Evolutionary conservation across 2,888 invertebrate genomes (phyloP), one percentile per base, ranked within the genome.

Genomic region (Tineola bisselliella): DNA sequence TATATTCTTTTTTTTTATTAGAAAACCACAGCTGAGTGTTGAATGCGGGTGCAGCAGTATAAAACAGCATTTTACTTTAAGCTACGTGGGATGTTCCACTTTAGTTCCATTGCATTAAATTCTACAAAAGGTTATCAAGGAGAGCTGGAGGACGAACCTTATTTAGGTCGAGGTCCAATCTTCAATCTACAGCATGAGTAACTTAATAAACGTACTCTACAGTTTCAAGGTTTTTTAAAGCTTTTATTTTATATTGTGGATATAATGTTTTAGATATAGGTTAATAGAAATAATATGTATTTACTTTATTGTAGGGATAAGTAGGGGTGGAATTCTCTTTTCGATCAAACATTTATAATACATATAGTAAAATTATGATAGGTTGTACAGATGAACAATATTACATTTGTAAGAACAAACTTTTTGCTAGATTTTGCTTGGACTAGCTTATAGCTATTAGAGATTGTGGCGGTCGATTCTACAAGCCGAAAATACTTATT

Each of bases 21-120:
- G 6, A 25, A 25, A 25, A 25, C 2, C 25, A n/a, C 43, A n/a
- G 43, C 8, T 43, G n/a, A 6, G 5, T n/a, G 43, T 13, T 3
- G 38, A 17, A 48, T 3, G 48, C 5, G 48, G 48, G 48, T 48
- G 15, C n/a, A n/a, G n/a, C n/a, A n/a, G 48, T 10, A 15, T 48
- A 17, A 48, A n/a, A 48, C 10, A 48, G 48, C 48, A 15, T 48
- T 4, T 38, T n/a, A n/a, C n/a, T 38, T 38, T 6, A 38, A 38
- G 38, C n/a, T 38, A 48, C 48, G 48, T 48, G 48, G 15, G 48
- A 48, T 48, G 48, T 48, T 48, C 48, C 17, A 48, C 48, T 48
- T 48, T 15, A 15, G 15, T 48, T n/a, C 6, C 17, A 38, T 38
- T 38, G 38, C n/a, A 38, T 38, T 38, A 38, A 17, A n/a, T 17